Evolutionary conservation across 2,113 vertebrate genomes (phyloP).

Genomic region (Corythornis vintsioides): DNA sequence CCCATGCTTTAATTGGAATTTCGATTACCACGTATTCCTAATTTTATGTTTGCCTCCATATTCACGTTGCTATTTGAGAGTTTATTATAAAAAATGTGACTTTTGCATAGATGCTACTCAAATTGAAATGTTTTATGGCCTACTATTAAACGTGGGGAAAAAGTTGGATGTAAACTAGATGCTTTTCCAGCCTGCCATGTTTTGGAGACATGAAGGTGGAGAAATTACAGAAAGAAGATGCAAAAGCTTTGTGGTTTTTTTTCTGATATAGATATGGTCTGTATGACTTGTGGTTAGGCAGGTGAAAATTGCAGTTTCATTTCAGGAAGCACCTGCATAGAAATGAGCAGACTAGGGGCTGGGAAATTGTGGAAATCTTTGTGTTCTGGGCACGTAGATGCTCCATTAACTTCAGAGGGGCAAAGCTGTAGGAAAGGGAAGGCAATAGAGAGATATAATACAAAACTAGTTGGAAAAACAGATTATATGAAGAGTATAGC

Average conservation of each 20-base stretch:
- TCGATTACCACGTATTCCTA: neutral
- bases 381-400: neutral
- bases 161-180: neutral
- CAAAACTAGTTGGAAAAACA: neutral
- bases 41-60: neutral
- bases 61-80: neutral
- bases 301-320: neutral
- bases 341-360: neutral
- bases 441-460: neutral
- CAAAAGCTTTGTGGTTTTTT: neutral
- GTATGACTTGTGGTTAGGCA: neutral
- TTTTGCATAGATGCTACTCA: neutral
- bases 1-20: neutral
- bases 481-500: neutral
- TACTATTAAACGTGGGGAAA: neutral
- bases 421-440: neutral
- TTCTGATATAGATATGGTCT: neutral
- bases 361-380: neutral
- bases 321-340: slow-evolving; percentile 13
- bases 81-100: neutral
- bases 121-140: neutral
- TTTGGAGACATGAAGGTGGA: neutral
- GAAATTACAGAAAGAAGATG: neutral
- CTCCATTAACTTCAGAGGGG: neutral
- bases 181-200: neutral